Conservation (phyloP, 2,113 vertebrate species). For the Lichenostomus cassidix region DNA sequence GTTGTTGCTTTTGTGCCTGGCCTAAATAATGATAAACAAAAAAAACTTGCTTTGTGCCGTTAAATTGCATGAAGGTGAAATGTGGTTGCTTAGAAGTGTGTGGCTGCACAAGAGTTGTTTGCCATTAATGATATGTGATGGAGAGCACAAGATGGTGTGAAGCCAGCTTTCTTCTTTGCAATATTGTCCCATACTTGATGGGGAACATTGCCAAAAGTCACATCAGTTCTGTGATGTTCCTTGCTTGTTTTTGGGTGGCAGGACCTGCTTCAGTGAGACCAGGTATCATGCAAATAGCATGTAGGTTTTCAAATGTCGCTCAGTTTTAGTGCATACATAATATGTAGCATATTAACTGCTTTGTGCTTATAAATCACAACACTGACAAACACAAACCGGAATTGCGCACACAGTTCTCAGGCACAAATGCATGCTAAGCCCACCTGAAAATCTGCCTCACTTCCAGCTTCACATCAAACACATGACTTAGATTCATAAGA, state of each 20-base stretch:
- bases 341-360: not conserved
- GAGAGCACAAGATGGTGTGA: not conserved
- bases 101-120: rapidly evolving
- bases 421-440: rapidly evolving
- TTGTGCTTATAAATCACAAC: not conserved
- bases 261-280: not conserved
- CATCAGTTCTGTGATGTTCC: not conserved
- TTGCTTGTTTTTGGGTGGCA: not conserved
- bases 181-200: rapidly evolving
- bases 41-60: not conserved
- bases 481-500: not conserved
- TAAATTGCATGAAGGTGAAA: not conserved
- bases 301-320: not conserved
- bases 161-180: not conserved
- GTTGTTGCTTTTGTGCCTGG: not conserved
- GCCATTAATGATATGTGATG: rapidly evolving
- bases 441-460: not conserved
- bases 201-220: not conserved
- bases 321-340: not conserved
- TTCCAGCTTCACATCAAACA: not conserved
- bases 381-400: rapidly evolving
- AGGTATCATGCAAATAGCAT: not conserved
- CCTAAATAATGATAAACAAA: not conserved
- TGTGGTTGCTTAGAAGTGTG: not conserved
- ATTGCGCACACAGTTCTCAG: rapidly evolving